Percentiles rank a stretch among this genome's conserved stretches.
These are phyloP conservation scores for Ophioninae sp. DNA, from an alignment of 2,888 invertebrate genomes.

Conservation along the genomic window DNA sequence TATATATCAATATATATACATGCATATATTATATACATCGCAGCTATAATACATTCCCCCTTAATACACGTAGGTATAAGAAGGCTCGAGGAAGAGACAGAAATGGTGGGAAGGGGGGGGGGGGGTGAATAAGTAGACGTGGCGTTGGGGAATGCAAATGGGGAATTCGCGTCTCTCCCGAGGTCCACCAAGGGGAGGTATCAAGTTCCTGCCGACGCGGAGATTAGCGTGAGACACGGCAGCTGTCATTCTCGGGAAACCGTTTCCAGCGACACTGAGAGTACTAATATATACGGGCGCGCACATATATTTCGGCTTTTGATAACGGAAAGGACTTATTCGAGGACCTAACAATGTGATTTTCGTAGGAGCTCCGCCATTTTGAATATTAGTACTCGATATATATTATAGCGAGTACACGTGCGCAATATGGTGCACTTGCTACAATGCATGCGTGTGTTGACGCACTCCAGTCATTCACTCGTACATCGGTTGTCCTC, in stretches of 20 bases:
- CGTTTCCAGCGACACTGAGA: conserved; percentile 50
- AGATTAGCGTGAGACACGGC: conserved; percentile 68
- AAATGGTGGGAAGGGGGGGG: too few relatives aligned
- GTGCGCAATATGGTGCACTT: background rate
- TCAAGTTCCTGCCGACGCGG: conserved; percentile 63
- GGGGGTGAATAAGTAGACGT: conserved; percentile 38
- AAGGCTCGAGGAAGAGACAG: conserved; percentile 14
- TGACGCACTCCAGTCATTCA: conserved; percentile 26
- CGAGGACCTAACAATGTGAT: background rate
- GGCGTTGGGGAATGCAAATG: conserved; percentile 61
- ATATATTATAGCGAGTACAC: background rate
- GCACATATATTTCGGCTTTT: conserved; percentile 2
- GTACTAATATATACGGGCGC: conserved; percentile 18
- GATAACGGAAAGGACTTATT: background rate
- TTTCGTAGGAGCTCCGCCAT: background rate
- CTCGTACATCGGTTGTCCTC: conserved; percentile 2
- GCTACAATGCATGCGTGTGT: too few relatives aligned
- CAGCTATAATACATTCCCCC: too few relatives aligned
- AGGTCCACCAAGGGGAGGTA: conserved; percentile 49
- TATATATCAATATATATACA: too few relatives aligned
- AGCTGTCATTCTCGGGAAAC: conserved; percentile 65
- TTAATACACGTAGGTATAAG: conserved; percentile 2
- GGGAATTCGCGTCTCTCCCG: conserved; percentile 61
- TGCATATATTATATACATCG: too few relatives aligned
- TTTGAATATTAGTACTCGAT: background rate